Conservation (phyloP, 2,113 vertebrate species). For the Lontra canadensis region DNA sequence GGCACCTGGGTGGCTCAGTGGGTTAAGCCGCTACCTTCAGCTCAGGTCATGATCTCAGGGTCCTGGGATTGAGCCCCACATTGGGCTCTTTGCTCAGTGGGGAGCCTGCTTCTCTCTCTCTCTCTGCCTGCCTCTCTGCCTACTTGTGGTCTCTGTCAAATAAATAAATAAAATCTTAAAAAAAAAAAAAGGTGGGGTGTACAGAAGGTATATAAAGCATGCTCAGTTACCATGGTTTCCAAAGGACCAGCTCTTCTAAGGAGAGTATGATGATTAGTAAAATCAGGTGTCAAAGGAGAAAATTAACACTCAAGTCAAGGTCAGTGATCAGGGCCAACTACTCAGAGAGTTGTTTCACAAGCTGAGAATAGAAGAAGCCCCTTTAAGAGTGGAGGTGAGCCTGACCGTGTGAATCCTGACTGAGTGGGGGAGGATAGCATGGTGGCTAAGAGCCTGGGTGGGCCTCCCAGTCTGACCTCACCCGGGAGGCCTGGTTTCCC, state of each 20-base stretch:
- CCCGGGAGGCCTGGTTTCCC: background rate
- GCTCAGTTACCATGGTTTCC: background rate
- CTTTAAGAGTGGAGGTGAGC: background rate
- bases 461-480: background rate
- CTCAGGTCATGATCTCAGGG: too few species aligned
- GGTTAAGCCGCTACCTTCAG: too few species aligned
- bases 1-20: too few species aligned
- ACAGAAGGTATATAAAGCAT: background rate
- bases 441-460: background rate
- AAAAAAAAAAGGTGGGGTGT: background rate
- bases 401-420: background rate
- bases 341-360: background rate
- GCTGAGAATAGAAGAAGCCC: background rate
- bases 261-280: background rate
- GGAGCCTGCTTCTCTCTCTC: too few species aligned
- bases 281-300: conserved; percentile 23
- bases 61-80: too few species aligned
- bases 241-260: background rate
- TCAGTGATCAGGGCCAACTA: background rate
- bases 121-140: too few species aligned
- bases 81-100: too few species aligned
- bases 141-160: too few species aligned
- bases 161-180: too few species aligned
- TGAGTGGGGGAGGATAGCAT: background rate
- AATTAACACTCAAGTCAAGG: background rate